Conservation (phyloP, 2,113 vertebrate genomes). For the Scophthalmus maximus region DNA sequence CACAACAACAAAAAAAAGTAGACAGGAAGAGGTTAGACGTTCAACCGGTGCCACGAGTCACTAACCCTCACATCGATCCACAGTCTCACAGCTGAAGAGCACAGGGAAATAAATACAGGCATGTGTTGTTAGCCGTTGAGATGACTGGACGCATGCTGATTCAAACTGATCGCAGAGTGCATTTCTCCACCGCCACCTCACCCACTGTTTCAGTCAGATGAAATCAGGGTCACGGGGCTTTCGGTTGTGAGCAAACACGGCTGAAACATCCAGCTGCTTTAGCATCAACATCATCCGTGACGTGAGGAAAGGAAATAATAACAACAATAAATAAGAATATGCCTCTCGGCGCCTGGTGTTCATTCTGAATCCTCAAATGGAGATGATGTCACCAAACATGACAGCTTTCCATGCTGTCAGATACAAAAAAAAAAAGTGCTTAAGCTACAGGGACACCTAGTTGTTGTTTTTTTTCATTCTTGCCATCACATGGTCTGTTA, state of each 20-base stretch:
- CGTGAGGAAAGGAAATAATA: not conserved
- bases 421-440: not conserved
- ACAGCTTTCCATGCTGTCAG: not conserved
- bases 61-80: not conserved
- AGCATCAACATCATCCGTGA: constrained; percentile 27
- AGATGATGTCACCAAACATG: constrained; percentile 1
- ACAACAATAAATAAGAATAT: too few relatives aligned
- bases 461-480: not conserved
- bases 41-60: not conserved
- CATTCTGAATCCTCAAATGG: not conserved
- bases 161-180: constrained; percentile 45
- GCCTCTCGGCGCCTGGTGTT: not conserved
- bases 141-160: constrained; percentile 26
- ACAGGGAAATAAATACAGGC: not conserved
- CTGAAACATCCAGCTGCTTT: constrained; percentile 52
- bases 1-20: too few relatives aligned
- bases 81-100: constrained; percentile 3
- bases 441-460: not conserved
- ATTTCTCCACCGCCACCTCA: constrained; percentile 9
- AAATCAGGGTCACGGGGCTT: constrained; percentile 46
- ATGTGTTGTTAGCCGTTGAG: not conserved
- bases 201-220: constrained; percentile 35
- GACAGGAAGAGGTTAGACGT: too few relatives aligned
- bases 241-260: constrained; percentile 37
- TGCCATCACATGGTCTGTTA: constrained; percentile 14